Percentiles rank a stretch among this genome's conserved stretches.
Evolutionary conservation across 2,888 invertebrate species (phyloP).

Genomic region (Tridacna crocea): DNA sequence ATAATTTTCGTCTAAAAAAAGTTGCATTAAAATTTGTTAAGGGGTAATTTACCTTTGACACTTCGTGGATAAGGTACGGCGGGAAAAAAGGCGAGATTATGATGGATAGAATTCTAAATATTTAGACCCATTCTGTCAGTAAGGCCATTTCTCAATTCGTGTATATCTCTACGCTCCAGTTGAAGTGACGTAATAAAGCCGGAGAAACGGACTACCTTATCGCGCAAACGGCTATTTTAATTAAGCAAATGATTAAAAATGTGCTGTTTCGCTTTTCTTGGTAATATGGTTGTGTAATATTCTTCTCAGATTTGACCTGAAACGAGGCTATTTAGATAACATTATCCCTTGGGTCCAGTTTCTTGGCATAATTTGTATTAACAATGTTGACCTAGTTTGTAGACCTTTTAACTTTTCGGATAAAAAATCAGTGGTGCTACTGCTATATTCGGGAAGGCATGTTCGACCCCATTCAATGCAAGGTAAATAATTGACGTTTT

Average conservation of each 20-base stretch:
- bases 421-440: too few relatives aligned
- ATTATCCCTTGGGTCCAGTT: conserved; percentile 4
- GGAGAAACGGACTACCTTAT: conserved; percentile 47
- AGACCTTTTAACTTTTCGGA: too few relatives aligned
- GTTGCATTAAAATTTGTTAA: too few relatives aligned
- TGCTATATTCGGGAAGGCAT: too few relatives aligned
- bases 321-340: conserved; percentile 27
- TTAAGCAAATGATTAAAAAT: conserved; percentile 60
- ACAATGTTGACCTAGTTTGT: not conserved
- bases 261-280: conserved; percentile 54
- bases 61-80: too few relatives aligned
- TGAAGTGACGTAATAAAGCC: conserved; percentile 34
- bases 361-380: conserved; percentile 7
- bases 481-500: too few relatives aligned
- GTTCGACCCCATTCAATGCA: too few relatives aligned
- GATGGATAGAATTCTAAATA: not conserved
- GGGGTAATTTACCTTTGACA: too few relatives aligned
- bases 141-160: conserved; percentile 40
- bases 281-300: conserved; percentile 18
- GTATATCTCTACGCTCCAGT: conserved; percentile 43
- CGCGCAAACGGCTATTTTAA: conserved; percentile 55
- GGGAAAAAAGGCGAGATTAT: conserved; percentile 1
- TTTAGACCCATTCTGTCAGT: conserved; percentile 34
- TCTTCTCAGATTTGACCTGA: not conserved
- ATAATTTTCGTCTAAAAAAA: too few relatives aligned